phyloP scores from a whole-genome alignment of 2,888 invertebrate genomes.

The Lapara coniferarum region DNA sequence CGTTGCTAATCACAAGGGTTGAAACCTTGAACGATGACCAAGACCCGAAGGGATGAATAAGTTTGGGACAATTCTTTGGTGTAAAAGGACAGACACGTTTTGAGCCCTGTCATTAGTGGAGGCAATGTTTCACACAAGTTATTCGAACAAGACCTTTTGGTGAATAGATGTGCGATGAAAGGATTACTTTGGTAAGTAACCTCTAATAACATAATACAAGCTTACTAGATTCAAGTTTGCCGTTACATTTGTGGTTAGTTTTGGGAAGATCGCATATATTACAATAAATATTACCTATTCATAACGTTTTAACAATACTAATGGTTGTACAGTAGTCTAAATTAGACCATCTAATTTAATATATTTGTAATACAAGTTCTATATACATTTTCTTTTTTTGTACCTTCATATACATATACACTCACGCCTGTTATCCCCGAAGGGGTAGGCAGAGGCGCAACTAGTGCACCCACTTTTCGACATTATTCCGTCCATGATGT shows the following conservation, averaged over 20 bases:
- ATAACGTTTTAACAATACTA: too few relatives aligned
- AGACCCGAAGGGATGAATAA: constrained; percentile 66
- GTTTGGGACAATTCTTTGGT: constrained; percentile 71
- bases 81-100: constrained; percentile 54
- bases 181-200: constrained; percentile 54
- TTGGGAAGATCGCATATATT: too few relatives aligned
- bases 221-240: neutral
- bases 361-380: too few relatives aligned
- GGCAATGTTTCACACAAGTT: constrained; percentile 66
- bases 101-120: constrained; percentile 66
- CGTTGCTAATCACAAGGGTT: constrained; percentile 71
- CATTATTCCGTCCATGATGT: too few relatives aligned
- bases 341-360: too few relatives aligned
- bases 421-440: too few relatives aligned
- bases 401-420: too few relatives aligned
- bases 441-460: too few relatives aligned
- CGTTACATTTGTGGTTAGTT: neutral
- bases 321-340: too few relatives aligned
- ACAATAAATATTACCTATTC: too few relatives aligned
- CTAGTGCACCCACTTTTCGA: too few relatives aligned
- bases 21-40: constrained; percentile 56
- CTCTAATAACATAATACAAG: neutral
- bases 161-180: constrained; percentile 66
- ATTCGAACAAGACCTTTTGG: constrained; percentile 43
- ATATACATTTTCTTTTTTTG: too few relatives aligned